Evolutionary conservation across 2,113 vertebrate species (phyloP), one percentile per base, ranked within the genome.

Genomic region (Acrocephalus arundinaceus): DNA sequence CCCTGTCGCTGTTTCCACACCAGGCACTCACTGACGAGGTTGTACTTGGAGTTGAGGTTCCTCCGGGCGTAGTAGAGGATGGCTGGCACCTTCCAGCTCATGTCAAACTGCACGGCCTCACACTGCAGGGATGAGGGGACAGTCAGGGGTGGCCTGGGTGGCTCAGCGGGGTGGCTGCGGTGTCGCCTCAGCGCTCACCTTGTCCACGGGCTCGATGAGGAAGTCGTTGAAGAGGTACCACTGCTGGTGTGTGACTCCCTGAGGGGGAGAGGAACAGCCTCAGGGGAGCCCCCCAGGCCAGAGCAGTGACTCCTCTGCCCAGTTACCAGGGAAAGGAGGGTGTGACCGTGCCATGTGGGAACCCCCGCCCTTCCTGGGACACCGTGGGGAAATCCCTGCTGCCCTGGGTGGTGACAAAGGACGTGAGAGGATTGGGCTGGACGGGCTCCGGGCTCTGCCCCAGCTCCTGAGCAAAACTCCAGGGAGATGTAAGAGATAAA

Each of bases 221-320:
- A 99, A 99, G 95, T 99, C 99, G 24, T 99, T 99, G 97, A 99
- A 99, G 74, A 99, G 98, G 92, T 99, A 99, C 99, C 99, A 99
- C 98, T 99, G 99, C 97, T 99, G 99, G 95, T 99, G 99, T 13
- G 99, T 99, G 93, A 99, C 99, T 2, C 99, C 99, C 99, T 99
- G 91, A 15, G 71, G 73, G 65, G 59, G 19, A 66, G n/a, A 73
- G 74, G 62, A 31, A 39, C n/a, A 0, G 63, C 68, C 33, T 78
- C 37, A 77, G 86, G 85, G 84, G 9, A 19, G n/a, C 33, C 55
- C 85, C 80, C 48, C 15, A 1, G 68, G 46, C 27, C 8, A 7
- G 21, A 7, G 62, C 82, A 37, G 37, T 94, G 96, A 96, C 92
- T 96, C 88, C 82, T 72, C 78, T 61, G 13, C 89, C 33, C 77